Percentiles rank a stretch among this genome's conserved stretches.
These are phyloP conservation scores for Azorinus chamasolen DNA, from an alignment of 2,888 invertebrate genomes.

Conservation along the genomic window DNA sequence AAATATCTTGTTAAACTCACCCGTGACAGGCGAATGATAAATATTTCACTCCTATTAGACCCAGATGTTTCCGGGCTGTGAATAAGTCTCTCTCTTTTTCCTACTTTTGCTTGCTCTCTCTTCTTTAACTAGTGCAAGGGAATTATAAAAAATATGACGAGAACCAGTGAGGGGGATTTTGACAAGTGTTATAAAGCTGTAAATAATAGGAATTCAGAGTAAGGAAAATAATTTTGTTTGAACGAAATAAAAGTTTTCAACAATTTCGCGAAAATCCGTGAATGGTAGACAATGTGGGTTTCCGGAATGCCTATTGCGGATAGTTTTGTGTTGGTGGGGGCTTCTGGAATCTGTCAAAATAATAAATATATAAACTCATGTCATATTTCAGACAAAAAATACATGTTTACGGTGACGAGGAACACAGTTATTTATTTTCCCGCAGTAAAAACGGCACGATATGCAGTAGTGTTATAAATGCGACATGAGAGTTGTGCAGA, in stretches of 20 bases:
- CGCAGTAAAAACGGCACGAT: too few relatives aligned
- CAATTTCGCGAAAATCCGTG: too few relatives aligned
- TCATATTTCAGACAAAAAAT: constrained; percentile 4
- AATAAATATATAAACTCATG: constrained; percentile 20
- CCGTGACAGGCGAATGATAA: constrained; percentile 60
- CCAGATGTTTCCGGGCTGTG: constrained; percentile 47
- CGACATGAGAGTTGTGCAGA: too few relatives aligned
- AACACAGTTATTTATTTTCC: too few relatives aligned
- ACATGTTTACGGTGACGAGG: too few relatives aligned
- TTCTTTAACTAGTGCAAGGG: too few relatives aligned
- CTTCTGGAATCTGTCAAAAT: constrained; percentile 13
- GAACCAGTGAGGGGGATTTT: constrained; percentile 19
- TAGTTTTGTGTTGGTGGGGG: neutral
- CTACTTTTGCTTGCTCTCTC: neutral
- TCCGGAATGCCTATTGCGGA: too few relatives aligned
- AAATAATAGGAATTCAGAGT: constrained; percentile 17
- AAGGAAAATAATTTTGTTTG: constrained; percentile 10
- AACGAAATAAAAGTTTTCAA: neutral
- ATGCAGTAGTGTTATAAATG: too few relatives aligned
- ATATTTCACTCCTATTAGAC: constrained; percentile 62
- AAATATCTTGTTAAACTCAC: constrained; percentile 64
- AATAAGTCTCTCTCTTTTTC: constrained; percentile 1
- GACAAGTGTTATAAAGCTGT: constrained; percentile 28
- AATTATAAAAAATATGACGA: constrained; percentile 19
- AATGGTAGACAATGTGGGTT: too few relatives aligned